Base-by-base conservation (phyloP, 2,113 vertebrate species). In the Loxodonta africana region DNA sequence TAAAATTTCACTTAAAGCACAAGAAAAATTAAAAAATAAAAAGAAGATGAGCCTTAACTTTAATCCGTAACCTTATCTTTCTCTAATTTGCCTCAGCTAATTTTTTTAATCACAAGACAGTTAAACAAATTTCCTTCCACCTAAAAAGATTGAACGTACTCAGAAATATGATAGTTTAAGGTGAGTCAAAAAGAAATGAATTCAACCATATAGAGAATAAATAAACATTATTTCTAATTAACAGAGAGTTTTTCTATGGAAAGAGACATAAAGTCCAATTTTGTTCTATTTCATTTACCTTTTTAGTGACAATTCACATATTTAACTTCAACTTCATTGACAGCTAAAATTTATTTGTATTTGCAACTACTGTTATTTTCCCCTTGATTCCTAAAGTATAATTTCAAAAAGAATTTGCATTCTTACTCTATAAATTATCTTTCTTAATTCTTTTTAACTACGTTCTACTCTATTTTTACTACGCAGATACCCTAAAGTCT, bases 261-360 rank as follows among this genome's bases (percentile, higher is more conserved):
- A 63, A 81, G 0, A 60, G 10, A 94, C 12, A 83, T 57, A 77
- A 3, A 41, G 10, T 53, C 41, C 76, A 77, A 94, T 87, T 87
- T 84, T 83, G 73, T 41, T 9, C 44, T 91, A 74, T 41, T 82
- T 95, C 18, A 89, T 95, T 91, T 25, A 67, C 97, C 88, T 15
- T 2, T 80, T 62, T 44, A 94, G 37, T 93, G 80, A 89, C 46
- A 85, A 20, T 87, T 92, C 88, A 85, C 17, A 33, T 97, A 81
- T 51, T 96, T 97, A 76, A 96, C 30, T 73, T 97, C 92, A 94
- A 88, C 78, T 9, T 84, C 85, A 26, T 84, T 93, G 77, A 98
- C 76, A 96, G 94, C 77, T 33, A 74, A 97, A 97, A 95, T 94
- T 88, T 96, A 44, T 69, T 97, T 96, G 73, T 94, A 86, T 94